Evolutionary conservation across 2,797 vertebrate species (phyloP).

Genomic region (Neostethus bicornis): DNA sequence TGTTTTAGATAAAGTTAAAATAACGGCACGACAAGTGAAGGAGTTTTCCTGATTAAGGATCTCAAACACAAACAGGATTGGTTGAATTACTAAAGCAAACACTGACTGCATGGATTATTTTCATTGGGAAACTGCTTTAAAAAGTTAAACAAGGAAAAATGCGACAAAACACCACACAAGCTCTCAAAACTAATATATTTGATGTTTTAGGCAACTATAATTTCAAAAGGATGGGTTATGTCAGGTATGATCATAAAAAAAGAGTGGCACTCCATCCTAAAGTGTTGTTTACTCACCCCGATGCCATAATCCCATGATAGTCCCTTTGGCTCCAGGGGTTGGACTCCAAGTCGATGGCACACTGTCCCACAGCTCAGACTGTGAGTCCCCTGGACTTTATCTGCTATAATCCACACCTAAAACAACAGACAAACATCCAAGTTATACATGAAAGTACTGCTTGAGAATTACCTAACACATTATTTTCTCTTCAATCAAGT

Average conservation of each 20-base stretch:
- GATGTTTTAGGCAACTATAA: too few relatives aligned
- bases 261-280: background rate
- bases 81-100: too few relatives aligned
- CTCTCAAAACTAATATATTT: too few relatives aligned
- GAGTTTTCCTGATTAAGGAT: too few relatives aligned
- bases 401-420: conserved; percentile 97
- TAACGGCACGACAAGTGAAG: background rate
- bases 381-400: conserved; percentile 96
- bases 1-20: background rate
- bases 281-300: conserved; percentile 80
- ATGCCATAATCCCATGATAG: conserved; percentile 96
- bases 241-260: background rate
- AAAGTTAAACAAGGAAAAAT: background rate
- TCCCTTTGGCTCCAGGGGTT: conserved; percentile 88
- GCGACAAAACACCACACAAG: background rate
- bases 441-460: background rate
- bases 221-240: too few relatives aligned
- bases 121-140: background rate
- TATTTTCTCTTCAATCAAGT: background rate
- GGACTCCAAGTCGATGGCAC: conserved; percentile 89
- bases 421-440: conserved; percentile 5
- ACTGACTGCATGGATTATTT: too few relatives aligned
- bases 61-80: too few relatives aligned
- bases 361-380: conserved; percentile 95
- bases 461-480: background rate